Conservation (phyloP, 2,888 invertebrate genomes). For the Bedellia somnulentella region DNA sequence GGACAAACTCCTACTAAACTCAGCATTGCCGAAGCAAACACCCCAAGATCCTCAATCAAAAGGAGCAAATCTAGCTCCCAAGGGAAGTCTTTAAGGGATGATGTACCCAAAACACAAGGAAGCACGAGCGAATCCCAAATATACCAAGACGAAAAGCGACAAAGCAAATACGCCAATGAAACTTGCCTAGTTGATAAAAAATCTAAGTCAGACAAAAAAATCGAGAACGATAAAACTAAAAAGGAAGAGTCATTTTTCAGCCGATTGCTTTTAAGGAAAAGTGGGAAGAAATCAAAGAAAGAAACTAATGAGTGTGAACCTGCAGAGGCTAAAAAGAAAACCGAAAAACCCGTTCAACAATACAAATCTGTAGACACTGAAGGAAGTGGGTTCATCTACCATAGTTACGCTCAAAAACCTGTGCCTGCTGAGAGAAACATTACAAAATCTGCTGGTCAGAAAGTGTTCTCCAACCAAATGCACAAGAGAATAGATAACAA, state of each 20-base stretch:
- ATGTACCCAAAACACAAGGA: constrained; percentile 20
- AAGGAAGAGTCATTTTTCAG: constrained; percentile 67
- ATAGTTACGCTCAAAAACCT: constrained; percentile 31
- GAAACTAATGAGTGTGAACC: constrained; percentile 44
- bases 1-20: constrained; percentile 53
- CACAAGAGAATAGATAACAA: constrained; percentile 54
- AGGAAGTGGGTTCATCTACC: constrained; percentile 19
- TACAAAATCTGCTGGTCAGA: constrained; percentile 48
- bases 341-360: constrained; percentile 25
- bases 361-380: constrained; percentile 39
- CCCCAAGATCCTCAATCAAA: constrained; percentile 47
- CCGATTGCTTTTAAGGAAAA: constrained; percentile 68
- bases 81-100: constrained; percentile 36
- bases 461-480: constrained; percentile 50
- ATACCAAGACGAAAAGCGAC: constrained; percentile 31
- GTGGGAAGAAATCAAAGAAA: constrained; percentile 70
- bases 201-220: constrained; percentile 50
- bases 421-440: constrained; percentile 37
- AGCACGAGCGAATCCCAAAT: constrained; percentile 18
- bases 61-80: constrained; percentile 54
- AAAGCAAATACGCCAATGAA: constrained; percentile 45
- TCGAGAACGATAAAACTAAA: constrained; percentile 52
- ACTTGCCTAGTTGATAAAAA: constrained; percentile 46
- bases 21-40: constrained; percentile 43
- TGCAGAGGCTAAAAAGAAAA: constrained; percentile 39